These are phyloP conservation scores for Chrysolina americana DNA, from an alignment of 2,888 invertebrate genomes.

Conservation along the genomic window DNA sequence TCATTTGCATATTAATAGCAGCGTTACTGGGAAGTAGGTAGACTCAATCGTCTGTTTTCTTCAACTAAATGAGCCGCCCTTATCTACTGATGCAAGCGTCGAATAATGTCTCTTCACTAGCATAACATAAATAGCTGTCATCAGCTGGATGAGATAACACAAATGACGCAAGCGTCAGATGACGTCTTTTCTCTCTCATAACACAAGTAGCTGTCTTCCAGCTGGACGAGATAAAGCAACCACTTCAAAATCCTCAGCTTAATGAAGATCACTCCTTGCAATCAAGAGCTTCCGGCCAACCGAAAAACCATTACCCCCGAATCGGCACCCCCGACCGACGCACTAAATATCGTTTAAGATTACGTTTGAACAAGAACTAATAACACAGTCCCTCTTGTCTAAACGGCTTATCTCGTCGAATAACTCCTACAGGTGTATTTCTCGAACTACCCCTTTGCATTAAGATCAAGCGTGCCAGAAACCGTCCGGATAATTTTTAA, in stretches of 20 bases:
- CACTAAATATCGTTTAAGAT: slow-evolving; percentile 44
- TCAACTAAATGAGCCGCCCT: too few relatives aligned
- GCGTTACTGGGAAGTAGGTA: too few relatives aligned
- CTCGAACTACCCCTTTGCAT: slow-evolving; percentile 51
- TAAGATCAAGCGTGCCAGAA: slow-evolving; percentile 51
- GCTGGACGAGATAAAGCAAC: not conserved
- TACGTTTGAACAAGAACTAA: slow-evolving; percentile 40
- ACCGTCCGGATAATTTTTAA: slow-evolving; percentile 54
- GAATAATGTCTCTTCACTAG: too few relatives aligned
- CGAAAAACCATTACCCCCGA: not conserved
- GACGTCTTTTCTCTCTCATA: too few relatives aligned
- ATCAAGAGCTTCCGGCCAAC: not conserved
- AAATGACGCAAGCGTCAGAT: too few relatives aligned
- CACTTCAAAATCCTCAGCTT: not conserved
- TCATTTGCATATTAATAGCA: too few relatives aligned
- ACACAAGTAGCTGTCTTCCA: not conserved
- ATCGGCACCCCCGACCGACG: not conserved
- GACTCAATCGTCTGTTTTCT: too few relatives aligned
- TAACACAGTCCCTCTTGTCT: slow-evolving; percentile 35
- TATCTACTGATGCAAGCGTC: too few relatives aligned
- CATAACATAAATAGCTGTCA: too few relatives aligned
- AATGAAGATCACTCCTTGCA: not conserved
- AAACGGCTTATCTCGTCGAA: slow-evolving; percentile 41
- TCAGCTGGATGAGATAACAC: too few relatives aligned
- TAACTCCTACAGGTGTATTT: slow-evolving; percentile 49